Evolutionary conservation across 1,140 invertebrate species (phyloP), one percentile per base, ranked within the genome.

Genomic region (Ceratina calcarata): DNA sequence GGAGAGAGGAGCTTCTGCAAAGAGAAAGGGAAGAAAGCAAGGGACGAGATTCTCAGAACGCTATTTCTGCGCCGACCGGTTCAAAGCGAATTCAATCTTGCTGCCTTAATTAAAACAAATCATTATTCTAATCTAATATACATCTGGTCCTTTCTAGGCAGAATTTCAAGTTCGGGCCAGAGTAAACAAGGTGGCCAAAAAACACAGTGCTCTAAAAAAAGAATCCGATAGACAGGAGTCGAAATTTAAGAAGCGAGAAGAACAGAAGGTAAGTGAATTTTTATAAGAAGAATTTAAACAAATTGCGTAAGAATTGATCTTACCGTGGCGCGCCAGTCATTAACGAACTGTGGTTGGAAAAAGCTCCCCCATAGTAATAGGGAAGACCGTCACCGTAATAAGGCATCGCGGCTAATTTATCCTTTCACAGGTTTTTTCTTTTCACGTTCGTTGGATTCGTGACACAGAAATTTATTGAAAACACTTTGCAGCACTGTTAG

Each of bases 281-380:
- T 57, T 57, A 13, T 57, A 7, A 13, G 55, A n/a, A 57, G 4
- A 4, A 13, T 1, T 57, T n/a, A 3, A 66, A 75, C 0, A 15
- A 55, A 57, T 3, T 4, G 2, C 55, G 55, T 45, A 45, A 60
- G 24, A 70, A 57, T 37, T 15, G 37, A 49, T 68, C 92, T 92
- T 92, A 93, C 92, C 92, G 91, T 79, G 86, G 88, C 37, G 86
- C 87, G 66, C 92, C 90, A 70, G 92, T 93, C 91, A 93, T 93
- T 6, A 93, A 66, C 1, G 92, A 93, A 72, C 92, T 93, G 75
- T 93, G 92, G 71, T 89, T 93, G 62, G 91, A 82, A 67, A 91
- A 93, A 13, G 91, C 68, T 2, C 88, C 88, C 61, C 90, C 89
- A 70, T 89, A 91, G 78, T 90, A 92, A 73, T 92, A 92, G 7